phyloP scores from a whole-genome alignment of 2,888 invertebrate species.

The Fragum fragum region DNA sequence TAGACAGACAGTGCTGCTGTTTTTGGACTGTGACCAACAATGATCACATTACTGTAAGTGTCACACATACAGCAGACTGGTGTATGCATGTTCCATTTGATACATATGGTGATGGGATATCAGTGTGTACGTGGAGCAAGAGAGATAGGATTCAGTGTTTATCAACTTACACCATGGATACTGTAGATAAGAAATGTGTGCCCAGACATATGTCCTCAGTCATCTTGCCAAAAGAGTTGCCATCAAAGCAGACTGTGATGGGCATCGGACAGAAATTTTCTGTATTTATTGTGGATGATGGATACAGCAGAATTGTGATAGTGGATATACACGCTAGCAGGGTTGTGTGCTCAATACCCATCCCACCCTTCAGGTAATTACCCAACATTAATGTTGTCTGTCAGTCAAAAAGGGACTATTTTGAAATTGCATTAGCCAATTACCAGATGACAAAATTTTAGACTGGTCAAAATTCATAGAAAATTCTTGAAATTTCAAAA shows the following conservation, averaged over 20 bases:
- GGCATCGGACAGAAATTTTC: conserved; percentile 66
- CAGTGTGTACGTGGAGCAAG: conserved; percentile 60
- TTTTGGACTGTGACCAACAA: conserved; percentile 65
- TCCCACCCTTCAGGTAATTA: conserved; percentile 60
- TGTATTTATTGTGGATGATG: conserved; percentile 62
- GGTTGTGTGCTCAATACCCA: conserved; percentile 57
- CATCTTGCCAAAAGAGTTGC: conserved; percentile 56
- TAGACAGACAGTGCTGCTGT: conserved; percentile 65
- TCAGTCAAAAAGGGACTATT: too few relatives aligned
- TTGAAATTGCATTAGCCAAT: too few relatives aligned
- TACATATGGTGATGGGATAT: conserved; percentile 29
- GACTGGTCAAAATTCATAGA: too few relatives aligned
- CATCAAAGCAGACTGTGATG: conserved; percentile 61
- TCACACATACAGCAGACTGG: conserved; percentile 61
- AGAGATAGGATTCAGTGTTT: conserved; percentile 50
- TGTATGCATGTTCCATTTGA: conserved; percentile 60
- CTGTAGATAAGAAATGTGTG: conserved; percentile 57
- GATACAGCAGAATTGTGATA: conserved; percentile 58
- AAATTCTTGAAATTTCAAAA: too few relatives aligned
- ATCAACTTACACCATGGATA: conserved; percentile 54
- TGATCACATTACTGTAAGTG: conserved; percentile 56
- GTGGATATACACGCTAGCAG: conserved; percentile 54
- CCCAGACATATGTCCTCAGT: conserved; percentile 49
- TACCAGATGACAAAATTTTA: too few relatives aligned
- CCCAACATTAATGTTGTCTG: background rate